These are phyloP conservation scores for Oophaga sylvatica DNA, from an alignment of 2,797 vertebrate species.

Conservation along the genomic window DNA sequence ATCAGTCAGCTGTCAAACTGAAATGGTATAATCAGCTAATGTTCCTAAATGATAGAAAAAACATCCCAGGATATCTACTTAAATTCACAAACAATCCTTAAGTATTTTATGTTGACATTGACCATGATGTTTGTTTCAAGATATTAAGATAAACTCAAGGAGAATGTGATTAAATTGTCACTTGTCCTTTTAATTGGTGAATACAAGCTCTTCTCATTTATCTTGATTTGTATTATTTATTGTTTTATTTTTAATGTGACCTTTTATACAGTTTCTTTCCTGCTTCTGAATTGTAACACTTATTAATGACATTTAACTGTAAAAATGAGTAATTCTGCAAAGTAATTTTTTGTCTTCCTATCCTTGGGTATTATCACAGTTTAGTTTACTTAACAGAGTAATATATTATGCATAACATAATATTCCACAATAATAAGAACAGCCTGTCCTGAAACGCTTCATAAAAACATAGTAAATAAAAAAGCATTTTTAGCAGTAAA, in stretches of 20 bases:
- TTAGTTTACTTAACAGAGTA: conserved; percentile 18
- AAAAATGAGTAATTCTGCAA: conserved; percentile 7
- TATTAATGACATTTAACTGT: background rate
- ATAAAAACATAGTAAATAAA: conserved; percentile 7
- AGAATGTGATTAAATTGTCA: conserved; percentile 54
- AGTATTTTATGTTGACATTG: conserved; percentile 66
- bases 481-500: background rate
- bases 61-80: conserved; percentile 67
- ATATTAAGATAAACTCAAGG: conserved; percentile 57
- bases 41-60: conserved; percentile 71
- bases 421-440: background rate
- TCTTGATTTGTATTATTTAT: conserved; percentile 3
- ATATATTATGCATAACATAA: conserved; percentile 24
- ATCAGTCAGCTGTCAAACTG: conserved; percentile 72
- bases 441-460: background rate
- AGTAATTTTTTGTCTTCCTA: background rate
- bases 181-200: conserved; percentile 12
- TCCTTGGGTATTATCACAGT: background rate
- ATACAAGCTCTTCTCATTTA: conserved; percentile 1
- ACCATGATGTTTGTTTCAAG: conserved; percentile 62
- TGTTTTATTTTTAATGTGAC: conserved; percentile 13
- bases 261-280: background rate
- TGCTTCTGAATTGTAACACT: conserved; percentile 15
- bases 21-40: conserved; percentile 69
- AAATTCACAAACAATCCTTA: conserved; percentile 67